Base-by-base conservation (phyloP, 64 coral and sea anemone species). In the Pocillopora verrucosa region DNA sequence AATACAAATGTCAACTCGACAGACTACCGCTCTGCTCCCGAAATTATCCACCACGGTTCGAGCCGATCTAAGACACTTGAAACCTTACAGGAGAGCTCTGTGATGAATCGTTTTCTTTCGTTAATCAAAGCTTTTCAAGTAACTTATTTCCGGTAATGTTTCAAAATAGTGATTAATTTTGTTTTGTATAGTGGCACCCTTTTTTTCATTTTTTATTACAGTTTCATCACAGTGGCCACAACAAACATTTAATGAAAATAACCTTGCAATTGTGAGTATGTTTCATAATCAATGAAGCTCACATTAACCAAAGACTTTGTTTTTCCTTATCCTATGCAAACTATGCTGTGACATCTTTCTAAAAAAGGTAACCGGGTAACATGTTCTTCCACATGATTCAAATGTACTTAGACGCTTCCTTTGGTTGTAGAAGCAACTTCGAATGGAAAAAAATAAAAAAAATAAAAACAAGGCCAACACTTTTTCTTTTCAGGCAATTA, bases 401-500 rank as follows among this genome's bases (percentile, higher is more conserved):
- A 51, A 51, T 51, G 41, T 7, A 51, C 41, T 7, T 51, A 51
- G 41, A 51, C 7, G 41, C 3, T 51, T 51, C 3, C 41, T 51
- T 51, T 51, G 3, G 41, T 51, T 51, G 41, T 70, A 5, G n/a
- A 24, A 24, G 67, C 67, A 70, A 24, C 67, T 19, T 20, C 67
- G 67, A 24, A n/a, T 70, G 5, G 25, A 57, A 51, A 36, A 79
- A 60, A 59, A 30, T 30, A 30, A 30, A 51, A 51, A 51, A 51
- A 51, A 51, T 0, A 51, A 51, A 51, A 7, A 3, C 3, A 3
- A 60, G 1, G n/a, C 56, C 11, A 59, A 24, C 59, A 59, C 59
- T 79, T 19, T 59, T 13, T 26, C 77, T 59, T 14, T 26, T 51
- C 77, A n/a, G 26, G 24, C 77, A 79, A 79, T 79, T 79, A 79